phyloP scores from a whole-genome alignment of 2,888 invertebrate species.

The Limnephilus auricula region DNA sequence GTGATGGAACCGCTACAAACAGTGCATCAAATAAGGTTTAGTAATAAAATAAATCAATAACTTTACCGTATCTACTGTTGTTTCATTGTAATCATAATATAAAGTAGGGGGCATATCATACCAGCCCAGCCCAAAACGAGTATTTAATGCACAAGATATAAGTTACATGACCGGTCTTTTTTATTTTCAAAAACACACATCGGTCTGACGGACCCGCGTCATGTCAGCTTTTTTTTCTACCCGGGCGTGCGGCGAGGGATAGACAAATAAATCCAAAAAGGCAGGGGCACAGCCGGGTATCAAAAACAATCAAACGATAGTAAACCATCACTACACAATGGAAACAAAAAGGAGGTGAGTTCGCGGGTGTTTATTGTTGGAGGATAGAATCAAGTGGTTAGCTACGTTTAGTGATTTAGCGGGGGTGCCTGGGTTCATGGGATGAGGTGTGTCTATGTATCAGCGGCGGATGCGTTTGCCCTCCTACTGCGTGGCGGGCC shows the following conservation, averaged over 20 bases:
- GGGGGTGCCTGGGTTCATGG: too few species aligned
- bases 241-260: conserved; percentile 48
- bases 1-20: too few species aligned
- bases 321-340: background rate
- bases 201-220: conserved; percentile 34
- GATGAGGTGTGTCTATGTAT: too few species aligned
- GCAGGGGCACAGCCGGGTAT: conserved; percentile 6
- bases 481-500: too few species aligned
- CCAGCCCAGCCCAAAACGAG: background rate
- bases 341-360: conserved; percentile 14
- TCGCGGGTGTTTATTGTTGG: background rate
- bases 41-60: background rate
- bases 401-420: too few species aligned
- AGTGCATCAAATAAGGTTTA: background rate
- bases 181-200: conserved; percentile 26
- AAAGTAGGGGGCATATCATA: background rate
- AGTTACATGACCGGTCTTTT: background rate
- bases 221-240: conserved; percentile 14
- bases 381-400: background rate
- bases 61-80: background rate
- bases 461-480: too few species aligned
- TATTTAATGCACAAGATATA: background rate
- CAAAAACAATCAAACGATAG: conserved; percentile 21
- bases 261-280: conserved; percentile 13
- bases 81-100: too few species aligned